Conservation (phyloP, 2,113 vertebrate species). For the Pipa parva region DNA sequence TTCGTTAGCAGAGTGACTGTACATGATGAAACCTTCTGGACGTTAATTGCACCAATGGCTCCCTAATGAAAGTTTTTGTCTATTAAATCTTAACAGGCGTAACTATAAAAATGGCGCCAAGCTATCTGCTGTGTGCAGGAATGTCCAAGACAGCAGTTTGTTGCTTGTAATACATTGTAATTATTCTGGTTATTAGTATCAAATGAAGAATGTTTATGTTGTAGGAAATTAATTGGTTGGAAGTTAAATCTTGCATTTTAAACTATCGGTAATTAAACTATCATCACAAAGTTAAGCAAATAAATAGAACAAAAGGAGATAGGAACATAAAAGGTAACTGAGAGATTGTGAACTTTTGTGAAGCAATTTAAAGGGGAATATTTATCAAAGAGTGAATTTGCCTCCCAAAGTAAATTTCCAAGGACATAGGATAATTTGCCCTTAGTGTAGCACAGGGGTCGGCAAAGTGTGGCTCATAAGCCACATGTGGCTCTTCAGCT, state of each 20-base stretch:
- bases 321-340: too few species aligned
- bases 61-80: conserved; percentile 76
- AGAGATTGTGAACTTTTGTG: too few species aligned
- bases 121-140: conserved; percentile 57
- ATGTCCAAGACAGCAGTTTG: conserved; percentile 62
- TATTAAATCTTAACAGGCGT: conserved; percentile 75
- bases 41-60: conserved; percentile 71
- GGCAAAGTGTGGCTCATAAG: too few species aligned
- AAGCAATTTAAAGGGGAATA: too few species aligned
- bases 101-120: conserved; percentile 78
- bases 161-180: conserved; percentile 54
- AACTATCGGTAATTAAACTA: not conserved
- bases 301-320: not conserved
- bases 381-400: too few species aligned
- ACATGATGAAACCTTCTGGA: conserved; percentile 66
- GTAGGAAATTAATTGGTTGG: conserved; percentile 34
- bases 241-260: conserved; percentile 5
- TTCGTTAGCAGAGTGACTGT: conserved; percentile 42
- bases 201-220: conserved; percentile 37
- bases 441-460: too few species aligned
- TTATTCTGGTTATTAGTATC: conserved; percentile 48
- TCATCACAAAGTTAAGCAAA: not conserved
- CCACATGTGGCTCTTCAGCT: too few species aligned
- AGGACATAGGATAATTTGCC: too few species aligned
- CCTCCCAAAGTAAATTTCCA: too few species aligned